These are phyloP conservation scores for Incurvaria masculella DNA, from an alignment of 2,888 invertebrate genomes.

Conservation along the genomic window DNA sequence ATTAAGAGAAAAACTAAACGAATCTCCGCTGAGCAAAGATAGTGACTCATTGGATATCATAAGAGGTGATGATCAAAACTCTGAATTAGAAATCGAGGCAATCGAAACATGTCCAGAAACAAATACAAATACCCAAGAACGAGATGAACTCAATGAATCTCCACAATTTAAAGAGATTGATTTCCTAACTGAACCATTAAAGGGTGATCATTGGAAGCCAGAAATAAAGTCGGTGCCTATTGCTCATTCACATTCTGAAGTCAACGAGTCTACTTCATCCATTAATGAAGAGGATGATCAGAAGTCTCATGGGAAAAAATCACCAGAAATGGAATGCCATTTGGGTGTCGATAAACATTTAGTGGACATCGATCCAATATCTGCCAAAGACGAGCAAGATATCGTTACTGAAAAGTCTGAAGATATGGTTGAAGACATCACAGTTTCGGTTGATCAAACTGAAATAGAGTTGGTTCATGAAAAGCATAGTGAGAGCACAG, in stretches of 20 bases:
- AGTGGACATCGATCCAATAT: too few relatives aligned
- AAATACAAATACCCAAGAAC: too few relatives aligned
- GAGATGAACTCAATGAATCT: too few relatives aligned
- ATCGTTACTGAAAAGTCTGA: constrained; percentile 5
- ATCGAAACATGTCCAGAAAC: too few relatives aligned
- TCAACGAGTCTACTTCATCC: too few relatives aligned
- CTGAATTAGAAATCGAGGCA: background rate
- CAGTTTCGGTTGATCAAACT: constrained; percentile 3
- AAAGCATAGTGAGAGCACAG: background rate
- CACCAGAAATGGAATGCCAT: background rate
- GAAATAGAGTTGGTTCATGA: background rate
- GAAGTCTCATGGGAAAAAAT: background rate
- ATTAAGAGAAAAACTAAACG: constrained; percentile 25
- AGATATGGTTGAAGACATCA: constrained; percentile 16
- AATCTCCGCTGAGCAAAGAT: background rate
- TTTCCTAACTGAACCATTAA: too few relatives aligned
- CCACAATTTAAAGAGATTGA: too few relatives aligned
- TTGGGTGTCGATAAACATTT: background rate
- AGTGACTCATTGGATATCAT: background rate
- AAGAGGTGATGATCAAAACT: background rate
- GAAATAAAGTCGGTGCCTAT: too few relatives aligned
- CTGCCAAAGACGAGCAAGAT: background rate
- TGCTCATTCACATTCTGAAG: too few relatives aligned
- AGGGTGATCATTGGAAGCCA: too few relatives aligned
- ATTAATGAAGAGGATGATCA: constrained; percentile 6